Evolutionary conservation across 2,797 vertebrate species (phyloP).

Genomic region (Melanogrammus aeglefinus): DNA sequence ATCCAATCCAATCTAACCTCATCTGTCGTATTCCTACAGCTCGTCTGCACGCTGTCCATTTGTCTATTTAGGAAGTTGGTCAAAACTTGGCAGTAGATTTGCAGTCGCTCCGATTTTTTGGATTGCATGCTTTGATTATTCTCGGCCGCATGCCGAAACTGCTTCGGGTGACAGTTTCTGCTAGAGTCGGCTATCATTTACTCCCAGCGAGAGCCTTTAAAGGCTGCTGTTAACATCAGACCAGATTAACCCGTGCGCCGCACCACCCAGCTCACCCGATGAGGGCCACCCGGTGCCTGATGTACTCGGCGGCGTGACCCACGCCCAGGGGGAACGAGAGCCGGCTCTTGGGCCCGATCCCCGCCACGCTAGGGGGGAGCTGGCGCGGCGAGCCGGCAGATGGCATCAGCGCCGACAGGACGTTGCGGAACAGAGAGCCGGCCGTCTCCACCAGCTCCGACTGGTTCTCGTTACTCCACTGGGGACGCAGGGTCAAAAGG

Average conservation of each 20-base stretch:
- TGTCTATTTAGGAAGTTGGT: background rate
- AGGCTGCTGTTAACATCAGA: background rate
- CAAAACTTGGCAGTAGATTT: background rate
- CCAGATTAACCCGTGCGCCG: background rate
- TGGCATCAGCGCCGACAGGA: conserved; percentile 82
- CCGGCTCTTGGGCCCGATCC: conserved; percentile 82
- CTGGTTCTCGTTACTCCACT: conserved; percentile 96
- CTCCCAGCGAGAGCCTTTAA: background rate
- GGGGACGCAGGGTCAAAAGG: conserved; percentile 16
- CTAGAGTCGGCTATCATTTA: background rate
- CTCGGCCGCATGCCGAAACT: background rate
- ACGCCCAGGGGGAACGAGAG: conserved; percentile 89
- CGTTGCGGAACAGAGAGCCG: conserved; percentile 79
- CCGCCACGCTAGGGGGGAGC: conserved; percentile 90
- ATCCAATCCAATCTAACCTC: background rate
- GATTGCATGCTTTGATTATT: background rate
- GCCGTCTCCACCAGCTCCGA: conserved; percentile 87
- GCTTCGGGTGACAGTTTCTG: background rate
- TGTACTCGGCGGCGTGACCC: conserved; percentile 91
- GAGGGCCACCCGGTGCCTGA: conserved; percentile 87
- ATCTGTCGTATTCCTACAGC: background rate
- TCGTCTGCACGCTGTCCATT: background rate
- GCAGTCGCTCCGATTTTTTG: background rate
- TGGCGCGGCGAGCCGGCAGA: conserved; percentile 84
- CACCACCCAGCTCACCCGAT: conserved; percentile 82